Evolutionary conservation across 2,113 vertebrate genomes (phyloP), one percentile per base, ranked within the genome.

Genomic region (Polyodon spathula): DNA sequence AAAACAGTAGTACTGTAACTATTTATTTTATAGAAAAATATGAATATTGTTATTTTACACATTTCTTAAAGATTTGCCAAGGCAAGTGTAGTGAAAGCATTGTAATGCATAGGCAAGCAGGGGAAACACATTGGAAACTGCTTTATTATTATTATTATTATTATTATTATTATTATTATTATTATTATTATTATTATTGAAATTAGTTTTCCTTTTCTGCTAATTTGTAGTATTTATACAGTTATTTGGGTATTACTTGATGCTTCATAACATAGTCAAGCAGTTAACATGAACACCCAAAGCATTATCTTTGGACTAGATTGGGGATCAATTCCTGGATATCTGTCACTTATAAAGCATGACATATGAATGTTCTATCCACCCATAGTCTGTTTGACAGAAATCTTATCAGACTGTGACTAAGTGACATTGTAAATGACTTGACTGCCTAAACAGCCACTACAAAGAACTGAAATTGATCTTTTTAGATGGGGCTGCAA

Each of bases 321-420:
- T 46, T 14, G 2, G 2, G 44, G 44, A 46, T 46, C 2, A 3
- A 46, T 46, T 46, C 2, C 27, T 27, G 27, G 14, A 4, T 14
- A 46, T 46, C 14, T 46, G 44, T 46, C 44, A 46, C 8, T 46
- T 46, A 10, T 4, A 46, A 46, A 46, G 44, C 44, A 46, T 46
- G 44, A 46, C 2, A 46, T 46, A 46, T 3, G 27, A 46, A 46
- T 46, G 44, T 4, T 10, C 2, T 46, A 46, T 46, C 14, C 14
- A 46, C 14, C 44, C 44, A 46, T 46, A 46, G 8, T 46, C 14
- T 46, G 44, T 46, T 4, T 46, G 14, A 46, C 44, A 46, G 8
- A 46, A 46, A 46, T 46, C 44, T 46, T 46, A 46, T 46, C 44
- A 46, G 44, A 46, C 44, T 46, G 44, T 46, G 44, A 46, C 44